phyloP scores from a whole-genome alignment of 2,888 invertebrate genomes.

The Tetragonisca angustula region DNA sequence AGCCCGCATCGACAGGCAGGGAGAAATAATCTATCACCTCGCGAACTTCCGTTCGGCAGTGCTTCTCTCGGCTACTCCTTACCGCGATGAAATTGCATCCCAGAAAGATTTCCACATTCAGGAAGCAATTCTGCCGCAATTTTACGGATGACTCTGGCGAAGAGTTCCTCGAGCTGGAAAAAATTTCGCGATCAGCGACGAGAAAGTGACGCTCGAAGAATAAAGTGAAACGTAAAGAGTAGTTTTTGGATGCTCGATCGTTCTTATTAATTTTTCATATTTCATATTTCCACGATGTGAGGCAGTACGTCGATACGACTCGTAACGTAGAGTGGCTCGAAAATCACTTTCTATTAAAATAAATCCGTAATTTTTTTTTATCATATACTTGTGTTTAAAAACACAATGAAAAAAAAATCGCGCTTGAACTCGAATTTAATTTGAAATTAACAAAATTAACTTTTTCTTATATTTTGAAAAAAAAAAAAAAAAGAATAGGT shows the following conservation, averaged over 20 bases:
- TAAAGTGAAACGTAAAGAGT: neutral
- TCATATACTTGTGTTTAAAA: too few relatives aligned
- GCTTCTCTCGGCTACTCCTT: neutral
- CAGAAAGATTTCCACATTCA: slow-evolving; percentile 2
- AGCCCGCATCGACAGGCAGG: neutral
- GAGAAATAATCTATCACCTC: neutral
- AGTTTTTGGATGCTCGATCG: neutral
- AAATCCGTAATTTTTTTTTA: too few relatives aligned
- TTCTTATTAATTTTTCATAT: too few relatives aligned
- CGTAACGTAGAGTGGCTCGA: too few relatives aligned
- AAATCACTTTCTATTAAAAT: too few relatives aligned
- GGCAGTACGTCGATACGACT: too few relatives aligned
- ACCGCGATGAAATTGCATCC: neutral
- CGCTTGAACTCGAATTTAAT: too few relatives aligned
- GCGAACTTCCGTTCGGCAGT: neutral
- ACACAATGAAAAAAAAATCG: too few relatives aligned
- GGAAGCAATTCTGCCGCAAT: neutral
- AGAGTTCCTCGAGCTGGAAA: neutral
- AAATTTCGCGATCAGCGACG: neutral
- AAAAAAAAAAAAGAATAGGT: too few relatives aligned
- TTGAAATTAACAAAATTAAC: too few relatives aligned
- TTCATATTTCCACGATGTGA: too few relatives aligned
- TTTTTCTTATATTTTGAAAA: too few relatives aligned
- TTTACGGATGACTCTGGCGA: neutral
- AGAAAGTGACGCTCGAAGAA: neutral